These are phyloP conservation scores for Plutella xylostella DNA, from an alignment of 2,888 invertebrate species.

Conservation along the genomic window DNA sequence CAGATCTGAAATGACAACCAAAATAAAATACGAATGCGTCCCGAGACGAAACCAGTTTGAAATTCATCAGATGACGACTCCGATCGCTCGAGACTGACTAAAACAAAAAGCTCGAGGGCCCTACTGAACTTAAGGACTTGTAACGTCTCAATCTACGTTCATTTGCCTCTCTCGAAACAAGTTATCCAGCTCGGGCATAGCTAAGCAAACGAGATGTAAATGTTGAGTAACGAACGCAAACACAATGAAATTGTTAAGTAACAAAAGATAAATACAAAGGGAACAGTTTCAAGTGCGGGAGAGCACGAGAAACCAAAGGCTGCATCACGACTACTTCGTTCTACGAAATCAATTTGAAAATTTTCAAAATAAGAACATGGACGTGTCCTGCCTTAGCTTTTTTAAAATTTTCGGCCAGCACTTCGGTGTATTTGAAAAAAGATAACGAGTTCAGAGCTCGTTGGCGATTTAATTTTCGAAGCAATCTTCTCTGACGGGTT, in stretches of 20 bases:
- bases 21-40: not conserved
- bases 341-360: too few species aligned
- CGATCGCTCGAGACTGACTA: constrained; percentile 10
- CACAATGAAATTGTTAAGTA: constrained; percentile 40
- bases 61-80: not conserved
- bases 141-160: constrained; percentile 49
- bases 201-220: constrained; percentile 34
- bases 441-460: too few species aligned
- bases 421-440: too few species aligned
- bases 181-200: constrained; percentile 24
- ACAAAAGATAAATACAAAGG: constrained; percentile 39
- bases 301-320: too few species aligned
- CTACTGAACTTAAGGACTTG: constrained; percentile 31
- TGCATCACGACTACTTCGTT: too few species aligned
- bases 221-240: constrained; percentile 37
- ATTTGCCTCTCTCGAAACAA: constrained; percentile 31
- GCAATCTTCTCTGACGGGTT: too few species aligned
- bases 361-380: too few species aligned
- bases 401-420: too few species aligned
- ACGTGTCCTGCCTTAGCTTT: too few species aligned
- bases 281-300: constrained; percentile 21
- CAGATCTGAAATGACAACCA: constrained; percentile 3
- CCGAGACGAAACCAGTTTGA: not conserved
- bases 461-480: too few species aligned
- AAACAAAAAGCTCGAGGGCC: constrained; percentile 38